A percentile compares a stretch with the other conserved stretches of the same genome.
Conservation (phyloP, 2,888 invertebrate species). For the Anticlea derivata region DNA sequence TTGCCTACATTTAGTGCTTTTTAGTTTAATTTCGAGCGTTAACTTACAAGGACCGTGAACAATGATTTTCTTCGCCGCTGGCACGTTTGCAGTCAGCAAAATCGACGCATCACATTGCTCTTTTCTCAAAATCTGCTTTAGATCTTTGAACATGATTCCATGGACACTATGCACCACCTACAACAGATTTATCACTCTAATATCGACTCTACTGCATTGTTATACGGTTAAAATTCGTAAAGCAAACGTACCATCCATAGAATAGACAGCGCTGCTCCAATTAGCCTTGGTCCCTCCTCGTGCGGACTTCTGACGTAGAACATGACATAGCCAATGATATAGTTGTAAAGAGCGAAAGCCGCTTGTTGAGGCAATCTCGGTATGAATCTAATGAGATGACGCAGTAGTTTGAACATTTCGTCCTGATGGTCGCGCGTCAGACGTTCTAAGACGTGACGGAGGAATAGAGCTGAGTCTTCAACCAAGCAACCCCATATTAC, state of each 20-base stretch:
- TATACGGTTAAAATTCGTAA: neutral
- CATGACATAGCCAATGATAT: slow-evolving; percentile 99
- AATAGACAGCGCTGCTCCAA: slow-evolving; percentile 96
- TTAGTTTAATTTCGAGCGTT: neutral
- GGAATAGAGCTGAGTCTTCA: slow-evolving; percentile 97
- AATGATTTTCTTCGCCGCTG: slow-evolving; percentile 99
- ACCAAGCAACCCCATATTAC: slow-evolving; percentile 99
- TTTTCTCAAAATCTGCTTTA: slow-evolving; percentile 98
- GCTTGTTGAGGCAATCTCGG: slow-evolving; percentile 98
- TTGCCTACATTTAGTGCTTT: no score
- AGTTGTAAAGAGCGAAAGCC: slow-evolving; percentile 98
- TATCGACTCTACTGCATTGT: neutral
- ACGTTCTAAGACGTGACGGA: slow-evolving; percentile 97
- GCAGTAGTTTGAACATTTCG: slow-evolving; percentile 95
- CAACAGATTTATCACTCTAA: slow-evolving; percentile 38
- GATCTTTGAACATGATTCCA: slow-evolving; percentile 99
- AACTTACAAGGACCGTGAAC: slow-evolving; percentile 91
- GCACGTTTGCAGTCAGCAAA: slow-evolving; percentile 98
- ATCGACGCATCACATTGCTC: slow-evolving; percentile 99
- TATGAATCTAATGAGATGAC: slow-evolving; percentile 96
- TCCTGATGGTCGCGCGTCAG: slow-evolving; percentile 97
- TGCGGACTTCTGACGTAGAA: slow-evolving; percentile 98
- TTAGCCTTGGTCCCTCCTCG: slow-evolving; percentile 96
- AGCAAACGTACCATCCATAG: slow-evolving; percentile 95
- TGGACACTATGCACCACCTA: slow-evolving; percentile 98